These are phyloP conservation scores for Hippocampus barbouri DNA, from an alignment of 2,113 vertebrate genomes.

Conservation along the genomic window DNA sequence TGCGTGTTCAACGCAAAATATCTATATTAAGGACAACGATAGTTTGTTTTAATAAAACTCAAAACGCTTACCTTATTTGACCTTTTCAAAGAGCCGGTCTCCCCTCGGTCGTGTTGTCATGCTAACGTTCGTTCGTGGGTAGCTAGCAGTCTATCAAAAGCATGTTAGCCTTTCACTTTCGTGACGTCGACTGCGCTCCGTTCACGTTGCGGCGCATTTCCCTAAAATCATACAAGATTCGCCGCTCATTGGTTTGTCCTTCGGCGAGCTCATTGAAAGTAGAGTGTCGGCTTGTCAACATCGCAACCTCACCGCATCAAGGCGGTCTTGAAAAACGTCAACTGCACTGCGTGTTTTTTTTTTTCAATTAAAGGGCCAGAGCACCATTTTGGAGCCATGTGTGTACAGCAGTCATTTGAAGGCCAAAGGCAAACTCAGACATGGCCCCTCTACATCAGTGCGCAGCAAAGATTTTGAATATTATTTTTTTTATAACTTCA, in stretches of 20 bases:
- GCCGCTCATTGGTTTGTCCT: conserved; percentile 37
- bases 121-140: conserved; percentile 32
- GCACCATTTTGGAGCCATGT: neutral
- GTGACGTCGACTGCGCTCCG: neutral
- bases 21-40: neutral
- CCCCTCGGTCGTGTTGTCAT: conserved; percentile 1
- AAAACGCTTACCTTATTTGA: conserved; percentile 8
- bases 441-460: neutral
- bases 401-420: too few species aligned
- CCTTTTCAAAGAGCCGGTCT: conserved; percentile 14
- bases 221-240: neutral
- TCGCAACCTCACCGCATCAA: conserved; percentile 9
- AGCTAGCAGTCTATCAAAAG: neutral
- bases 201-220: neutral
- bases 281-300: conserved; percentile 18
- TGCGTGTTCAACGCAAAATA: neutral
- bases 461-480: neutral
- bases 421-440: neutral
- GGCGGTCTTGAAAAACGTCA: neutral
- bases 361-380: neutral
- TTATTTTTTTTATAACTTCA: neutral
- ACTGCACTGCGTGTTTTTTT: conserved; percentile 3
- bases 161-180: neutral
- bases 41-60: neutral
- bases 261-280: conserved; percentile 8